Conservation (phyloP, 2,888 invertebrate species). For the Eupithecia tripunctaria region DNA sequence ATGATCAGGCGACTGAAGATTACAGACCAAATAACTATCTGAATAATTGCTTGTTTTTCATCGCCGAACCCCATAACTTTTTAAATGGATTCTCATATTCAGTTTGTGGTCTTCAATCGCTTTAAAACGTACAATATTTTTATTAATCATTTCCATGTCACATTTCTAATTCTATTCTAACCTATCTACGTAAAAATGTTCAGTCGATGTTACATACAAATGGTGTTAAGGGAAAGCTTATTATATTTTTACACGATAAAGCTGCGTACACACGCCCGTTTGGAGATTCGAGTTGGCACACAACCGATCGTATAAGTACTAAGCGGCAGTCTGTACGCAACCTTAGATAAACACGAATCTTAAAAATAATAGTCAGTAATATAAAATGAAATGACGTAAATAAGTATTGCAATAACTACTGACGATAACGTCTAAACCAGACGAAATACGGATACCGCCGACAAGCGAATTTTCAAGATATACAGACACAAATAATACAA, state of each 20-base stretch:
- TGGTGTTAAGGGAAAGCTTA: constrained; percentile 76
- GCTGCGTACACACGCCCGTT: constrained; percentile 50
- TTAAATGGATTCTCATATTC: neutral
- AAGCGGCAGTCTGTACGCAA: constrained; percentile 54
- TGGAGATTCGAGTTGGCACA: constrained; percentile 53
- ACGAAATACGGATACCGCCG: constrained; percentile 60
- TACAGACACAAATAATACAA: constrained; percentile 23
- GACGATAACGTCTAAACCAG: constrained; percentile 65
- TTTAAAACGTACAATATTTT: constrained; percentile 48
- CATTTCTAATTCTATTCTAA: constrained; percentile 54
- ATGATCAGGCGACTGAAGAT: constrained; percentile 41
- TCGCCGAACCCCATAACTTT: neutral
- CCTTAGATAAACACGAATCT: constrained; percentile 55
- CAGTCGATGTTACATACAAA: constrained; percentile 83
- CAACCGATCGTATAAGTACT: constrained; percentile 54
- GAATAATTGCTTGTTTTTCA: neutral
- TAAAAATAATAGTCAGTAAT: constrained; percentile 57
- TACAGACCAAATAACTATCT: neutral
- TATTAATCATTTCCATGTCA: constrained; percentile 48
- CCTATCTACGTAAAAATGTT: constrained; percentile 82
- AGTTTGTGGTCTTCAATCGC: constrained; percentile 6
- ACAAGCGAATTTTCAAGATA: constrained; percentile 27
- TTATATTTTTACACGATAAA: constrained; percentile 52
- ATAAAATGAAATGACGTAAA: constrained; percentile 54
- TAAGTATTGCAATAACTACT: constrained; percentile 75